Conservation (phyloP, 2,797 vertebrate genomes). For the Sarcophilus harrisii region DNA sequence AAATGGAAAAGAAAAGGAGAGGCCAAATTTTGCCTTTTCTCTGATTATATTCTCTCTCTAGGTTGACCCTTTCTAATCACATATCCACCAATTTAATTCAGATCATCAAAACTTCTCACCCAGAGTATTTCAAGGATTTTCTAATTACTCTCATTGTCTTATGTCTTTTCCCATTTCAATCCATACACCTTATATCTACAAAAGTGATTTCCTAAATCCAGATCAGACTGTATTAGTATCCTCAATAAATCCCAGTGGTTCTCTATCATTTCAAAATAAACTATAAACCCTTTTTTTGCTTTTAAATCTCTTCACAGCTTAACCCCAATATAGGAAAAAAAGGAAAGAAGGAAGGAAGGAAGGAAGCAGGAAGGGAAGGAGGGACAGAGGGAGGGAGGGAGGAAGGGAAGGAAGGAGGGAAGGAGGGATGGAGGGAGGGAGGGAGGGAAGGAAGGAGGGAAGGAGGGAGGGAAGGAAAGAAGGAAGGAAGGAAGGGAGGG, state of each 20-base stretch:
- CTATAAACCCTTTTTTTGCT: neutral
- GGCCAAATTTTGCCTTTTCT: neutral
- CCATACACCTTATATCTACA: neutral
- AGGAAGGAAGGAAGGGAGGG: too few relatives aligned
- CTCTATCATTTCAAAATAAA: neutral
- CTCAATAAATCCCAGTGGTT: neutral
- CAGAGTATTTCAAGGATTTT: neutral
- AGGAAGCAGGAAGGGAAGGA: too few relatives aligned
- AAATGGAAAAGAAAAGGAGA: neutral
- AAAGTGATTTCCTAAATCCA: neutral
- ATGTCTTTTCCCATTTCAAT: neutral
- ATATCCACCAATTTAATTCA: neutral
- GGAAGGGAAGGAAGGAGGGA: too few relatives aligned
- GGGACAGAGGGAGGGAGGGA: too few relatives aligned
- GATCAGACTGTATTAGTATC: neutral
- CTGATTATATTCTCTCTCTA: neutral
- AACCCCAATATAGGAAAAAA: neutral
- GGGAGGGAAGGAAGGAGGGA: too few relatives aligned
- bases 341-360: too few relatives aligned
- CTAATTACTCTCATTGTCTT: neutral
- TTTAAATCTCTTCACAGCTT: neutral
- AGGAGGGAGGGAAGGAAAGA: too few relatives aligned
- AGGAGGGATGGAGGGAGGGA: too few relatives aligned
- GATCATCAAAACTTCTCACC: neutral
- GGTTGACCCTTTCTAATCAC: neutral